Conservation (phyloP, 2,888 invertebrate genomes). For the Penaeus monodon region DNA sequence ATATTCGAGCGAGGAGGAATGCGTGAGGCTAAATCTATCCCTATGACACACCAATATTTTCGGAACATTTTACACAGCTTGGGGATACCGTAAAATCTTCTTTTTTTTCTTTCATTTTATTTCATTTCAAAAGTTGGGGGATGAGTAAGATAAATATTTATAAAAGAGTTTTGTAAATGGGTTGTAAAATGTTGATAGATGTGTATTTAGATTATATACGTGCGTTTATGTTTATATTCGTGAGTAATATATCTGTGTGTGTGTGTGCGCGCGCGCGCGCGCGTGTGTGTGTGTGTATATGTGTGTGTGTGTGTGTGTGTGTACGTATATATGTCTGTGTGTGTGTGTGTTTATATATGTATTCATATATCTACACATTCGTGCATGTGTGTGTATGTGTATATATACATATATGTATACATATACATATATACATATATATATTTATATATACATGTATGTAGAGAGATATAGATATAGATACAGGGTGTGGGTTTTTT, state of each 20-base stretch:
- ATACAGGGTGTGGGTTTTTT: neutral
- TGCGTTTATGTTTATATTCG: no score
- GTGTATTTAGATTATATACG: neutral
- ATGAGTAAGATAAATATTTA: neutral
- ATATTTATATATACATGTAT: neutral
- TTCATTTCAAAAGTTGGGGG: no score
- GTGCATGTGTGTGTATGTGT: neutral
- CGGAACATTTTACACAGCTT: no score
- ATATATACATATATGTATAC: neutral
- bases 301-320: neutral
- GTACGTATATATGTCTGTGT: neutral
- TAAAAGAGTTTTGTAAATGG: neutral
- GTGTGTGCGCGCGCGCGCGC: no score
- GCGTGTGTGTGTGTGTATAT: neutral
- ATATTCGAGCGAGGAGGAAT: no score
- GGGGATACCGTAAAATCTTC: no score
- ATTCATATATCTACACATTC: neutral
- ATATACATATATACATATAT: neutral
- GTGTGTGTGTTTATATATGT: neutral
- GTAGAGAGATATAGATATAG: neutral
- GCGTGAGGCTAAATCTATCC: no score
- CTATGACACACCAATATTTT: no score
- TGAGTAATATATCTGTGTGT: no score
- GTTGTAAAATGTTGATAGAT: neutral
- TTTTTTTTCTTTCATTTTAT: no score